A percentile compares a stretch with the other conserved stretches of the same genome.
phyloP scores from a whole-genome alignment of 2,888 invertebrate genomes.

The Dryobotodes eremita region DNA sequence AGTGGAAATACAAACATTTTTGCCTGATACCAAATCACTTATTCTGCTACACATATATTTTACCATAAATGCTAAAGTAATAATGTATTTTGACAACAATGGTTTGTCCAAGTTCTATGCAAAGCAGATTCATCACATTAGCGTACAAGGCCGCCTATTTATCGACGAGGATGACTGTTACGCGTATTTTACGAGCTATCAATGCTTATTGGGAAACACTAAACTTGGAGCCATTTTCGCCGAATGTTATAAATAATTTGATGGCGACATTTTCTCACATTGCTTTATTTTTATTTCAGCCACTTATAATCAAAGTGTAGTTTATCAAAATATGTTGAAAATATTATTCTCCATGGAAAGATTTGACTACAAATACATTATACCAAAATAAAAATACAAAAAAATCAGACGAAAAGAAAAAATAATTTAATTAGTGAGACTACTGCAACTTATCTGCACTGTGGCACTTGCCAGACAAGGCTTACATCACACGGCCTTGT shows the following conservation, averaged over 20 bases:
- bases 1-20: not conserved
- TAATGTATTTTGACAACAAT: slow-evolving; percentile 25
- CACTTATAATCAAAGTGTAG: not conserved
- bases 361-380: no score
- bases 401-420: not conserved
- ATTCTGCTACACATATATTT: not conserved
- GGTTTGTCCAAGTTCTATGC: slow-evolving; percentile 24
- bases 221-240: not conserved
- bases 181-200: slow-evolving; percentile 40
- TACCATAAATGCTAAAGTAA: not conserved
- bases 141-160: slow-evolving; percentile 34
- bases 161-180: slow-evolving; percentile 22
- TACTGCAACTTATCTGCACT: slow-evolving; percentile 50
- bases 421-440: not conserved
- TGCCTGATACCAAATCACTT: not conserved
- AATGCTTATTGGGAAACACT: slow-evolving; percentile 40
- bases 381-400: no score
- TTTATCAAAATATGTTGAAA: not conserved
- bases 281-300: not conserved
- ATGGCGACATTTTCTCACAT: not conserved
- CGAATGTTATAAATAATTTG: not conserved
- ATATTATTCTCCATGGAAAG: not conserved
- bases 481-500: slow-evolving; percentile 75
- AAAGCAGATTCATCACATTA: slow-evolving; percentile 49
- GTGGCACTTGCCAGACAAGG: slow-evolving; percentile 50